These are phyloP conservation scores for Monopis laevigella DNA, from an alignment of 2,888 invertebrate genomes.

Conservation along the genomic window DNA sequence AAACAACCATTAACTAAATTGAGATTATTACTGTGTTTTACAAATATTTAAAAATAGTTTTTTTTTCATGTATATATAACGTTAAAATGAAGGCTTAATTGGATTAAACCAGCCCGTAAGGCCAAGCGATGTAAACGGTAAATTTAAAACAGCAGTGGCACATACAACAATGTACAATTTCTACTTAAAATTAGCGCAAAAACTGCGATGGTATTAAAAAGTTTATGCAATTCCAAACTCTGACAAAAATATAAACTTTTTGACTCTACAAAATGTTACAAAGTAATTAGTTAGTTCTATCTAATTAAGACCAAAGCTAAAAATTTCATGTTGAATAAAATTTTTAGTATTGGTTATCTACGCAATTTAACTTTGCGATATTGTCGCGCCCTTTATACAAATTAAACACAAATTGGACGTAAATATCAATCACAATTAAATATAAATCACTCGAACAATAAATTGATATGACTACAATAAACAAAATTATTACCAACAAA, in stretches of 20 bases:
- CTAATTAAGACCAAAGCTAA: constrained; percentile 26
- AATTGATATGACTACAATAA: constrained; percentile 9
- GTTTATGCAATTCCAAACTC: constrained; percentile 29
- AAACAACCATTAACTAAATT: too few species aligned
- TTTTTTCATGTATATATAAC: too few species aligned
- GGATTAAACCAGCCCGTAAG: too few species aligned
- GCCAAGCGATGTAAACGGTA: constrained; percentile 26
- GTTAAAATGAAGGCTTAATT: too few species aligned
- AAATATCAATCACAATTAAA: constrained; percentile 3
- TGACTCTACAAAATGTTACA: constrained; percentile 31
- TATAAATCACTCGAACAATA: constrained; percentile 4
- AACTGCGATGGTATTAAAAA: constrained; percentile 33
- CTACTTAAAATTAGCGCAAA: constrained; percentile 32
- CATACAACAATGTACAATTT: constrained; percentile 20
- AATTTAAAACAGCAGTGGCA: constrained; percentile 29
- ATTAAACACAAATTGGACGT: constrained; percentile 5
- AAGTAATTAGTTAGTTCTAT: constrained; percentile 45
- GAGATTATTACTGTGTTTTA: too few species aligned
- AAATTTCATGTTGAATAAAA: constrained; percentile 7
- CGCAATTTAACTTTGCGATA: constrained; percentile 34
- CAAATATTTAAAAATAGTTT: too few species aligned
- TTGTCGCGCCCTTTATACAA: constrained; percentile 35
- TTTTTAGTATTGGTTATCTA: constrained; percentile 9
- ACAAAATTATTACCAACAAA: too few species aligned
- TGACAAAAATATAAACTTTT: constrained; percentile 54